Conservation (phyloP, 2,888 invertebrate species). For the Cephus sareptanus region DNA sequence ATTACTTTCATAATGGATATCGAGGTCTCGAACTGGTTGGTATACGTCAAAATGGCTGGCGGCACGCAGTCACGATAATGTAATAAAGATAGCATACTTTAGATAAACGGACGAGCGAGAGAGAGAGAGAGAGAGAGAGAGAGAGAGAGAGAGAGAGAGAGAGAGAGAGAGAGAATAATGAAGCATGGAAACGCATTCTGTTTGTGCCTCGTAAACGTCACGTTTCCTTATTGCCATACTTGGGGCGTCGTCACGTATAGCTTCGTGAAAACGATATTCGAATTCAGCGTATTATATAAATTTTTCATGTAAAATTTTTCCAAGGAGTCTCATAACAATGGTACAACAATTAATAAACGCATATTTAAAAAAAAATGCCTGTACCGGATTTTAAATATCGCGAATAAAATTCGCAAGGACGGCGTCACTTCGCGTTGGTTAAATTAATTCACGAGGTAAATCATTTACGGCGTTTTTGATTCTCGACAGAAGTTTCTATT, state of each 20-base stretch:
- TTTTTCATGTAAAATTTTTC: constrained; percentile 24
- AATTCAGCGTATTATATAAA: constrained; percentile 24
- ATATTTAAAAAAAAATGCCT: no score
- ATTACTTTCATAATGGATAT: constrained; percentile 47
- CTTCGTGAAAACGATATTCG: not conserved
- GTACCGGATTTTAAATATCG: no score
- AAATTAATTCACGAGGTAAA: not conserved
- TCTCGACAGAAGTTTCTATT: constrained; percentile 15
- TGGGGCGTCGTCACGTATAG: not conserved
- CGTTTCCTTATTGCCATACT: not conserved
- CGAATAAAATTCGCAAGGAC: not conserved
- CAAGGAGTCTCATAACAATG: constrained; percentile 22
- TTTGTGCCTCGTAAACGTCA: constrained; percentile 4
- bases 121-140: constrained; percentile 47
- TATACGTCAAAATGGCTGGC: constrained; percentile 40
- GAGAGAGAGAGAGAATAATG: constrained; percentile 47
- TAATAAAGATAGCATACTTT: constrained; percentile 56
- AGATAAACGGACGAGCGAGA: constrained; percentile 44
- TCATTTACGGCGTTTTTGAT: not conserved
- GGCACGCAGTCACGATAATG: constrained; percentile 51
- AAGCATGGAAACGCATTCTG: constrained; percentile 34
- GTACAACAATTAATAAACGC: constrained; percentile 26
- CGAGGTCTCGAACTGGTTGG: constrained; percentile 40
- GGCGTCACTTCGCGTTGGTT: not conserved
- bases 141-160: constrained; percentile 34